A percentile compares a stretch with the other conserved stretches of the same genome.
Evolutionary conservation across 2,113 vertebrate species (phyloP).

Genomic region (Phrynocephalus versicolor): DNA sequence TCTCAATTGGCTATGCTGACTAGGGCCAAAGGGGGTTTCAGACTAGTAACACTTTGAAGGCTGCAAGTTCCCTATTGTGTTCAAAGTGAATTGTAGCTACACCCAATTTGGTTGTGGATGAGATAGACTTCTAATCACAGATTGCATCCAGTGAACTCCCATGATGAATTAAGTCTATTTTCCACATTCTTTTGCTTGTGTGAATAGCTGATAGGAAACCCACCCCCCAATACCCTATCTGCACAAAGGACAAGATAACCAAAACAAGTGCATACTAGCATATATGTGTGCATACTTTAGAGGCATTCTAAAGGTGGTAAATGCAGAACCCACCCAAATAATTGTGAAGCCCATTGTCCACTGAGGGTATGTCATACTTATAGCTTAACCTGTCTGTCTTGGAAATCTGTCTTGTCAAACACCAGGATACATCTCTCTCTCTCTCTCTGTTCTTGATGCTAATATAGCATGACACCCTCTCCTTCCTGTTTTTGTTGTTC

Average conservation of each 20-base stretch:
- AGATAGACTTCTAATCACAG: not conserved
- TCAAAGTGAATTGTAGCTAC: not conserved
- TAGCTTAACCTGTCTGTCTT: not conserved
- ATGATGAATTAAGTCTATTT: not conserved
- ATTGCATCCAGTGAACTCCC: not conserved
- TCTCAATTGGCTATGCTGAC: too few relatives aligned
- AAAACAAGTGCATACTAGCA: not conserved
- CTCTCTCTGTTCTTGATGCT: not conserved
- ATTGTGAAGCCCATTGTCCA: not conserved
- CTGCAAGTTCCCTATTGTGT: not conserved
- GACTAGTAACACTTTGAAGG: too few relatives aligned
- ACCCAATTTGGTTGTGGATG: not conserved
- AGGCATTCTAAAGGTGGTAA: not conserved
- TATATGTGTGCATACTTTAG: not conserved
- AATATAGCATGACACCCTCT: not conserved
- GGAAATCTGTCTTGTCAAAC: not conserved
- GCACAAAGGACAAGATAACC: not conserved
- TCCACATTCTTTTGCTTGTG: not conserved
- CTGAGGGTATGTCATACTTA: not conserved
- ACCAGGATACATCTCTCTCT: not conserved
- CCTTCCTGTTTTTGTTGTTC: not conserved
- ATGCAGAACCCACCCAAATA: not conserved
- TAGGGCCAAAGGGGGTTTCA: too few relatives aligned
- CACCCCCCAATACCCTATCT: too few relatives aligned
- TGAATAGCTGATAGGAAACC: not conserved